A percentile compares a stretch with the other conserved stretches of the same genome.
Conservation (phyloP, 2,888 invertebrate genomes). For the Ametastegia equiseti region DNA sequence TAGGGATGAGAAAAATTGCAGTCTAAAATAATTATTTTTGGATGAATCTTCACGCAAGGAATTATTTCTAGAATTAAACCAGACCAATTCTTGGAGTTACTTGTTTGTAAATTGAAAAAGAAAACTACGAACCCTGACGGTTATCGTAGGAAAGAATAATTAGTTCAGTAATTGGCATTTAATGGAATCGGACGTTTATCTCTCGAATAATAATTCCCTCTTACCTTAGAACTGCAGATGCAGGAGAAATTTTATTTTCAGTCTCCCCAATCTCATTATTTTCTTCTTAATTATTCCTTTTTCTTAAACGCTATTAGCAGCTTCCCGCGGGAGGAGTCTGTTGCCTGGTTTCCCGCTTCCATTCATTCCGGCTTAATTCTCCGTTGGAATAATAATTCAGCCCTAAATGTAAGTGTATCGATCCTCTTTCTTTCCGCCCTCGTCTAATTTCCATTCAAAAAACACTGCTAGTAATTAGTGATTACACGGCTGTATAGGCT, state of each 20-base stretch:
- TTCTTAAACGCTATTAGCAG: constrained; percentile 64
- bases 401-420: constrained; percentile 53
- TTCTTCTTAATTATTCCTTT: constrained; percentile 65
- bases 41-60: too few species aligned
- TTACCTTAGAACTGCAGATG: constrained; percentile 52
- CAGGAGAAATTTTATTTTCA: constrained; percentile 55
- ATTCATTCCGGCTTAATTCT: constrained; percentile 59
- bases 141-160: constrained; percentile 56
- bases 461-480: constrained; percentile 55
- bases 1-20: background rate
- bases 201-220: constrained; percentile 58
- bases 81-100: background rate
- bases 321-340: constrained; percentile 58
- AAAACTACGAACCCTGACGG: constrained; percentile 28
- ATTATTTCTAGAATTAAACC: too few species aligned
- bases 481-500: constrained; percentile 46
- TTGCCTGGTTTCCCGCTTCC: constrained; percentile 57
- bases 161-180: constrained; percentile 58
- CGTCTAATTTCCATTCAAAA: constrained; percentile 52
- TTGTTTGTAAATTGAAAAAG: background rate
- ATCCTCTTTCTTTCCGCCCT: constrained; percentile 40
- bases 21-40: background rate
- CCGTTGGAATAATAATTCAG: constrained; percentile 56
- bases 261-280: constrained; percentile 59
- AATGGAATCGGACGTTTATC: constrained; percentile 56